Evolutionary conservation across 2,888 invertebrate genomes (phyloP), one percentile per base, ranked within the genome.

Genomic region (Theodoxus fluviatilis): DNA sequence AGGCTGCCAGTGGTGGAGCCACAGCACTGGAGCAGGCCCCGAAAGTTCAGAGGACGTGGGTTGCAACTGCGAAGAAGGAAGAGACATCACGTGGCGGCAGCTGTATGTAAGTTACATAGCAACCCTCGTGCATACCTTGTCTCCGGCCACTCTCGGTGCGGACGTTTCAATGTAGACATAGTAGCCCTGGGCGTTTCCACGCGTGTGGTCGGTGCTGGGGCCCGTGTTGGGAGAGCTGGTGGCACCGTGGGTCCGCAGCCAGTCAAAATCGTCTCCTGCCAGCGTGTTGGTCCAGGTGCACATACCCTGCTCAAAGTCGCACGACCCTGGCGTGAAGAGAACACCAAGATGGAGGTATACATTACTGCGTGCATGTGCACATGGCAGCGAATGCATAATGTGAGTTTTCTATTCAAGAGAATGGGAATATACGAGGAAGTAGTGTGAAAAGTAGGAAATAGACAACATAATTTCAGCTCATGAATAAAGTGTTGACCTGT

Each of bases 231-330:
- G n/a, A 25, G 81, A 78, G 25, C 73, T 64, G 3, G 83, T 83
- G 9, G 59, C 66, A 18, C 82, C 83, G 31, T 73, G 69, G n/a
- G 73, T 68, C 66, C 83, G 72, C 40, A 81, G 68, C 85, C 85
- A 86, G 76, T 86, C 84, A 78, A 84, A 85, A 52, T 83, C 74
- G 74, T 85, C 84, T 40, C 70, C 76, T 49, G 64, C 73, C 69
- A 74, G 76, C 47, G 67, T 72, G 66, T 85, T 84, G 33, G 75
- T 78, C 83, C 84, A 86, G 35, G 78, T 75, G 70, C 87, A 88
- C 1, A 80, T 70, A 47, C 81, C 81, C 37, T 71, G 78, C 70
- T 86, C 85, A 76, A 87, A 87, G 68, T 80, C 78, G 73, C 87
- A 87, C 70, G 81, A 72, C 68, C 79, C 82, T 77, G 67, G 1